Evolutionary conservation across 1,140 invertebrate species (phyloP).

Genomic region (Mycetomoellerius zeteki): DNA sequence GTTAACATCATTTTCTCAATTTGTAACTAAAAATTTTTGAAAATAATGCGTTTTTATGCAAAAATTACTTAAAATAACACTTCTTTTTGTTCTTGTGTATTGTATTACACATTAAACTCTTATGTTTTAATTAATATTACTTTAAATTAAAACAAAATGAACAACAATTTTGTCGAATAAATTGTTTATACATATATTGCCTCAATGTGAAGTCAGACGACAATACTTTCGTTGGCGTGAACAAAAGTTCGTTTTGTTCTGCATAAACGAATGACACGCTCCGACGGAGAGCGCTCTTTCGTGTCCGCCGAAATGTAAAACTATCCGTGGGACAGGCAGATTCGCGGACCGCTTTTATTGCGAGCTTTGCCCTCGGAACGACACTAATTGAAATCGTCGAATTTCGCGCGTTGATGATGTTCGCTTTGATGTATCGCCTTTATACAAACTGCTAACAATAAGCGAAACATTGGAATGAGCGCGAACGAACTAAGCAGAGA

Average conservation of each 20-base stretch:
- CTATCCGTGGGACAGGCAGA: conserved; percentile 61
- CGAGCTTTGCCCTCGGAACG: conserved; percentile 70
- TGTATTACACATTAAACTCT: neutral
- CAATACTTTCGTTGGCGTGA: conserved; percentile 62
- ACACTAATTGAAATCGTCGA: conserved; percentile 75
- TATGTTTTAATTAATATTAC: conserved; percentile 36
- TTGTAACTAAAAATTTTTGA: neutral
- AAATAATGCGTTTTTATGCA: neutral
- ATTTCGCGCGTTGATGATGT: conserved; percentile 62
- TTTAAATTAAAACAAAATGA: conserved; percentile 10
- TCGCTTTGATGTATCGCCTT: conserved; percentile 55
- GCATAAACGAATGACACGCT: conserved; percentile 67
- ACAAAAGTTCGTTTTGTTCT: conserved; percentile 62
- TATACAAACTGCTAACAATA: conserved; percentile 53
- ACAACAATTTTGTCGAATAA: neutral
- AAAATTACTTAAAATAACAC: neutral
- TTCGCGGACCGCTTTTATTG: conserved; percentile 75
- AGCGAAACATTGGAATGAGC: conserved; percentile 37
- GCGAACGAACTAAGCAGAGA: conserved; percentile 40
- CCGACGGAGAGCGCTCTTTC: conserved; percentile 57
- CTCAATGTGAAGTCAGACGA: conserved; percentile 31
- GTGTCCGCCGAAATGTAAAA: conserved; percentile 70
- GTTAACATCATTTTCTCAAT: neutral
- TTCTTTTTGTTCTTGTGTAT: neutral
- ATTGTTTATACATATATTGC: conserved; percentile 36